phyloP scores from a whole-genome alignment of 2,797 vertebrate genomes.

The Halcyon badia region DNA sequence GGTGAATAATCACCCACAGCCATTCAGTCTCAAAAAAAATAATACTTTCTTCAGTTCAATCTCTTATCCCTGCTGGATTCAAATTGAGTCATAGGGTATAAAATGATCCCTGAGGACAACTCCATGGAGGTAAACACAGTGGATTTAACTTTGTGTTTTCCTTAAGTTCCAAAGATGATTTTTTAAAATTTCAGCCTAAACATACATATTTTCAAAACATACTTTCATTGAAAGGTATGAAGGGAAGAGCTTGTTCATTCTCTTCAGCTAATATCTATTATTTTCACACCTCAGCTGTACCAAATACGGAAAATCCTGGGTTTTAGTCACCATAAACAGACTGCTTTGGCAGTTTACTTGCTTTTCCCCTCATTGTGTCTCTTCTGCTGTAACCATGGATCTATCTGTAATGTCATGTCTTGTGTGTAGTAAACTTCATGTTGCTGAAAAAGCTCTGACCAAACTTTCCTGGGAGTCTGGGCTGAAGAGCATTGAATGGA shows the following conservation, averaged over 20 bases:
- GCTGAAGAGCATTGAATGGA: not conserved
- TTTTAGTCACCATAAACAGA: not conserved
- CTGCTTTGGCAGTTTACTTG: not conserved
- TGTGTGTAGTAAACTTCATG: not conserved
- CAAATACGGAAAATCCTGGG: not conserved
- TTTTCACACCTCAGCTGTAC: not conserved
- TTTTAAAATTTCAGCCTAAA: not conserved
- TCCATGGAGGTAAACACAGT: not conserved
- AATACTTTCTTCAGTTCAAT: not conserved
- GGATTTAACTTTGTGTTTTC: not conserved
- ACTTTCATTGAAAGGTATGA: not conserved
- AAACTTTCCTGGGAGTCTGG: not conserved
- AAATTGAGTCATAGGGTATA: not conserved
- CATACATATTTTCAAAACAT: not conserved
- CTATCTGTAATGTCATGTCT: not conserved
- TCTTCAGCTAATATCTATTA: not conserved
- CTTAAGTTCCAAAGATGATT: not conserved
- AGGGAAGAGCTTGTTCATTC: not conserved
- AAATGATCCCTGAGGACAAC: not conserved
- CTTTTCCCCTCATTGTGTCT: not conserved
- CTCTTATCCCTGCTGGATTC: not conserved
- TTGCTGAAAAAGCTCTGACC: conserved; percentile 3
- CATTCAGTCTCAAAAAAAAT: not conserved
- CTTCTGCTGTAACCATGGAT: not conserved
- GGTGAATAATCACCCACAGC: not conserved